These are phyloP conservation scores for Podotricha telesiphe DNA, from an alignment of 2,888 invertebrate species.

Conservation along the genomic window DNA sequence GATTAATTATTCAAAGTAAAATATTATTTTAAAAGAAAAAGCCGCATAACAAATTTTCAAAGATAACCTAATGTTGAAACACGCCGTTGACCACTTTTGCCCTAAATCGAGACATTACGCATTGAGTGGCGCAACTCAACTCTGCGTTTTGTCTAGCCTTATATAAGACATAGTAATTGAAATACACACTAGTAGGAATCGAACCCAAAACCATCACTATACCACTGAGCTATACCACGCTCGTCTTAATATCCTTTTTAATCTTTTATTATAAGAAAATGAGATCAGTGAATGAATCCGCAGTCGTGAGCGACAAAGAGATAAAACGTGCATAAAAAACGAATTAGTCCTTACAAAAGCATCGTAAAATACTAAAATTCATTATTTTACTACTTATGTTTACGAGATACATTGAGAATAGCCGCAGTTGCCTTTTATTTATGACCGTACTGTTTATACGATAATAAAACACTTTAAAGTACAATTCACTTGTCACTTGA, in stretches of 20 bases:
- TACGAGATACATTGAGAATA: slow-evolving; percentile 23
- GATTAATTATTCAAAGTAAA: too few relatives aligned
- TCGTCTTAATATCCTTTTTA: neutral
- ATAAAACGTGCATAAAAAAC: slow-evolving; percentile 27
- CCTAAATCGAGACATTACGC: too few relatives aligned
- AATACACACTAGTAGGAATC: neutral
- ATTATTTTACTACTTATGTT: slow-evolving; percentile 24
- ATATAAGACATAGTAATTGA: too few relatives aligned
- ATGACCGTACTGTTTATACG: neutral
- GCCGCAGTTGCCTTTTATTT: slow-evolving; percentile 26
- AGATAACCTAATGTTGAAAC: too few relatives aligned
- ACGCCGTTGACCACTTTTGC: too few relatives aligned
- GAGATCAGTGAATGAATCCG: slow-evolving; percentile 19
- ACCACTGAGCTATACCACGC: neutral
- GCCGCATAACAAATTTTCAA: too few relatives aligned
- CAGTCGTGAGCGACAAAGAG: slow-evolving; percentile 14
- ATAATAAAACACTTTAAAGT: slow-evolving; percentile 13
- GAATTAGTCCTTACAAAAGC: slow-evolving; percentile 37
- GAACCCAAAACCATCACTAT: neutral
- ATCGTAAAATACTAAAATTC: slow-evolving; percentile 35
- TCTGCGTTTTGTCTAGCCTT: too few relatives aligned
- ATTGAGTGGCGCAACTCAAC: too few relatives aligned
- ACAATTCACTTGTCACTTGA: neutral
- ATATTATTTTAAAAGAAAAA: too few relatives aligned
- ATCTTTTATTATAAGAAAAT: neutral